Base-by-base conservation (phyloP, 2,888 invertebrate species). In the Phrixothrix hirtus region DNA sequence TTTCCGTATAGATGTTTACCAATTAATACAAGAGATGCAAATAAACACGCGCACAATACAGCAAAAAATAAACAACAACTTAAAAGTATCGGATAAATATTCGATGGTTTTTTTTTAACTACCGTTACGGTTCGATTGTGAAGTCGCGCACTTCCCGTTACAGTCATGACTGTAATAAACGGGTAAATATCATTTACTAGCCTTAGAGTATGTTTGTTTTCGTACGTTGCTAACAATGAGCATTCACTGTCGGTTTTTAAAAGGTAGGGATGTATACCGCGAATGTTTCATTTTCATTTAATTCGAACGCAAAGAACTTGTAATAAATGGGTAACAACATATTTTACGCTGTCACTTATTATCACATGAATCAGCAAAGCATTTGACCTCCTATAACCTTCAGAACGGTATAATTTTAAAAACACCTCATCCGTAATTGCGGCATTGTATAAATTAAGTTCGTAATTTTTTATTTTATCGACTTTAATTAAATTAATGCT, bases 41-140 rank as follows among this genome's bases (percentile, higher is more conserved):
- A 58, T 31, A 75, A 62, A 59, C 72, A 71, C 13, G 64, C 68
- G 56, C 73, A 72, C 17, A 73, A 42, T 11, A 75, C 63, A 16
- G 69, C 60, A 50, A 75, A 65, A 55, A 74, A 72, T 30, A 72
- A 52, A 54, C 75, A 74, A 50, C 72, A 74, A 49, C 70, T 74
- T 14, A 69, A 47, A 6, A 75, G 58, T 50, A 68, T 60, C 14
- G 65, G 31, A 17, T 37, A 45, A 10, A 21, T 12, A 12, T 45
- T 41, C 4, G 7, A 5, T 1, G 6, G 30, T 32, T 44, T 43
- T 10, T 21, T 43, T 11, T 25, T 11, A 4, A 11, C 31, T 21
- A 39, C 25, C 6, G 39, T 31, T 17, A 25, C 14, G 29, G 27
- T 46, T 42, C 50, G 45, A 16, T 46, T 37, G 41, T 32, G 37